Base-by-base conservation (phyloP, 2,113 vertebrate species). In the Silurus glanis region DNA sequence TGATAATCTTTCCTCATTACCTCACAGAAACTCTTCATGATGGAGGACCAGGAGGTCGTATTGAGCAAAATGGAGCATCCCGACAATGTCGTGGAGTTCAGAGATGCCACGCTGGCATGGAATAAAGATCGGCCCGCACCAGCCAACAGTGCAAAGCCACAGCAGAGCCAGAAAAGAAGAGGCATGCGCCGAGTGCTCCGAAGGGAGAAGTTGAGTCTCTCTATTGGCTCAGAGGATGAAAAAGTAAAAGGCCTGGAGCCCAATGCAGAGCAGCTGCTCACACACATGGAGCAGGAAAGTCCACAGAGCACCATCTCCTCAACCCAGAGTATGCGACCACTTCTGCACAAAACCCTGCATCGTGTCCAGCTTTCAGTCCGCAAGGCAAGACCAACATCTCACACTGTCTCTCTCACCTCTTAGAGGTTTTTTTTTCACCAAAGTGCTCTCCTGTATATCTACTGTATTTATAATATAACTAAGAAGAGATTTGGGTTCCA, bases 241-340 rank as follows among this genome's bases (percentile, higher is more conserved):
- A 95, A 95, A 90, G 91, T 19, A 10, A 90, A 82, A 67, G 88
- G 87, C n/a, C 93, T 93, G 28, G 84, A 66, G 51, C 90, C 92
- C 61, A 96, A 93, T 5, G 91, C 87, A 3, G 94, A 93, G 82
- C 93, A 92, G 83, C 94, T 95, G 21, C 93, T 95, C 86, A 92
- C 91, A 75, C 93, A 94, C 82, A 95, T 95, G 93, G 94, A 95
- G 89, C 95, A 95, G 91, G 94, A 95, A 83, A 95, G 94, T 88
- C 94, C 94, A 2, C 94, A 95, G 88, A 96, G 93, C 92, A 95
- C 94, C 58, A 93, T 95, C 88, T 94, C 94, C 79, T 95, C 94
- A 59, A 93, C 93, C 16, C 92, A 94, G 79, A 94, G 94, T 89
- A 93, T 95, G 6, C 86, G 93, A 3, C 92, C 92, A 1, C 92